Evolutionary conservation across 2,888 invertebrate species (phyloP), one percentile per base, ranked within the genome.

Genomic region (Buathra laborator): DNA sequence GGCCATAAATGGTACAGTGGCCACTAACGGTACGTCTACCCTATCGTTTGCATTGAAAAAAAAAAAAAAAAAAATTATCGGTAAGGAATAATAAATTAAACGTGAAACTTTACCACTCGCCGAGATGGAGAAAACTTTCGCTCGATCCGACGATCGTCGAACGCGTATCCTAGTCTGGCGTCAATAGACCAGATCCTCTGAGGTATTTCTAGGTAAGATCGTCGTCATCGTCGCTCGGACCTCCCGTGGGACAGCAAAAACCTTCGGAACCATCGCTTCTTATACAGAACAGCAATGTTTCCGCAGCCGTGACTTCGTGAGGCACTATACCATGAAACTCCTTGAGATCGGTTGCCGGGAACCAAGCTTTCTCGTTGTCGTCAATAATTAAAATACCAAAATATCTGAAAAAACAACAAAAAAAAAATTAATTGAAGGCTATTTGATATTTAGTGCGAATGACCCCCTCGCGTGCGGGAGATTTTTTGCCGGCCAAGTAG

Each of bases 301-400:
- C 98, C 9, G 97, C 95, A 2, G 96, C 94, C 0, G 97, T 97
- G 0, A 97, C 97, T 92, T 97, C 96, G 90, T 97, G 97, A 0
- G 98, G 97, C 90, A 97, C 96, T 87, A 98, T 97, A 81, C 97
- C 97, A 92, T 98, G 97, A 93, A 97, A 98, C 92, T 98, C 98
- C 87, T 97, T 96, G 0, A 98, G 95, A 91, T 98, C 98, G 44
- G 97, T 96, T 0, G 97, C 97, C 0, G 98, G 98, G 93, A 98
- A 98, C 98, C 98, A 98, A 5, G 98, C 98, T 87, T 98, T 97
- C 92, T 98, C 98, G 83, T 97, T 97, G 91, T 98, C 98, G 72
- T 98, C 97, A 86, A 98, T 96, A 75, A 98, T 95, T 29, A 96
- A 96, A 86, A 97, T 95, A 81, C 97, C 97, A 90, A 97, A 96